Evolutionary conservation across 2,888 invertebrate species (phyloP).

Genomic region (Ichneumoninae sp.): DNA sequence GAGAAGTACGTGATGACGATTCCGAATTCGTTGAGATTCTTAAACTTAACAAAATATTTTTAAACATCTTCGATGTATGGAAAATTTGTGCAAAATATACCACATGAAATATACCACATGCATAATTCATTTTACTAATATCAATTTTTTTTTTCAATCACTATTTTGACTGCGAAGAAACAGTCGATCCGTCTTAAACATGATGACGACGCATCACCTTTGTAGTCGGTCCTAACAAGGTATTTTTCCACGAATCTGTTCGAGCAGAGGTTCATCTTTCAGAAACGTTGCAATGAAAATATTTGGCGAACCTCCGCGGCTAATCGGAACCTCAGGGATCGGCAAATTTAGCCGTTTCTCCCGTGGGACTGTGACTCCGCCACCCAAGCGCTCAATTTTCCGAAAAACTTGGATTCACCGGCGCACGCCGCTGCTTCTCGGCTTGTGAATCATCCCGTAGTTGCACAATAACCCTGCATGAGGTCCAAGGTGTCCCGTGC

Average conservation of each 20-base stretch:
- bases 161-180: too few relatives aligned
- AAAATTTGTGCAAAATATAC: too few relatives aligned
- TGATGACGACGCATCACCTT: background rate
- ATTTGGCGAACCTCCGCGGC: conserved; percentile 54
- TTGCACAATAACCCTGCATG: conserved; percentile 82
- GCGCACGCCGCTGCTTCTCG: conserved; percentile 57
- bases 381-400: conserved; percentile 79
- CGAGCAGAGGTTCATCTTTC: conserved; percentile 22
- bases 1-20: too few relatives aligned
- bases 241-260: conserved; percentile 23
- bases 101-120: too few relatives aligned
- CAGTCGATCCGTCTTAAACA: background rate
- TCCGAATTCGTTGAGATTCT: too few relatives aligned
- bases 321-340: conserved; percentile 41
- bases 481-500: conserved; percentile 81
- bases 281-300: conserved; percentile 45
- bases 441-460: conserved; percentile 74
- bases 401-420: conserved; percentile 72
- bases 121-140: too few relatives aligned
- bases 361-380: conserved; percentile 62
- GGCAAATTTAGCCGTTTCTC: conserved; percentile 41
- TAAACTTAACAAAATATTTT: too few relatives aligned
- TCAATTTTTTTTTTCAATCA: too few relatives aligned
- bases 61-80: too few relatives aligned
- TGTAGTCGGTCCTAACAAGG: background rate